phyloP scores from a whole-genome alignment of 2,113 vertebrate species.

The Macrotus californicus region DNA sequence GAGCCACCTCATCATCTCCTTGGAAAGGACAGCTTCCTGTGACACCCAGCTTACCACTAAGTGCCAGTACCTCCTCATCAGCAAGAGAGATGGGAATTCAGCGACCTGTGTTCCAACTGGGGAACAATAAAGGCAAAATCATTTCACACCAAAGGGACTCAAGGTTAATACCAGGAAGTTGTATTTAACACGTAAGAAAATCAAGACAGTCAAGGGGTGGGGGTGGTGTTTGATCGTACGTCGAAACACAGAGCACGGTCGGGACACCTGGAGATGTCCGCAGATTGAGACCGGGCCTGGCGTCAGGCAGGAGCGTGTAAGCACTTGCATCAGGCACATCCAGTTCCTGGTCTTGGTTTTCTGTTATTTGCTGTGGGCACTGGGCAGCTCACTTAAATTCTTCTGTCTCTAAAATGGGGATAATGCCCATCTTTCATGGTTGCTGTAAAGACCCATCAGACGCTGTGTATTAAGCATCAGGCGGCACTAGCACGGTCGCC shows the following conservation, averaged over 20 bases:
- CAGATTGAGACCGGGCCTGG: neutral
- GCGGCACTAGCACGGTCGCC: neutral
- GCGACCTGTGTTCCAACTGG: neutral
- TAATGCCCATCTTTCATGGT: neutral
- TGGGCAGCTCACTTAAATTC: neutral
- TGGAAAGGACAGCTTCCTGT: neutral
- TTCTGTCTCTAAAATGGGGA: neutral
- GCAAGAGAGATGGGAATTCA: neutral
- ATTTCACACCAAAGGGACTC: neutral
- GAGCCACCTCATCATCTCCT: neutral
- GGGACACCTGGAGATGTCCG: neutral
- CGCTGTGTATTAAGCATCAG: neutral
- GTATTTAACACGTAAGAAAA: neutral
- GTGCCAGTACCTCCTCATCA: neutral
- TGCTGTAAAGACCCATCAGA: neutral
- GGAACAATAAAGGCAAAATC: neutral
- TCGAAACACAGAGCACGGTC: neutral
- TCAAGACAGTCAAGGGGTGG: neutral
- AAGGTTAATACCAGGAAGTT: neutral
- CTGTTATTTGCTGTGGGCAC: neutral
- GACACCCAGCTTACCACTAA: neutral
- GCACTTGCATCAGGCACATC: neutral
- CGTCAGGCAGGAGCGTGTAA: accelerated
- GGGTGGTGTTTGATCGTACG: neutral
- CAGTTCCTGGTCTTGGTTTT: neutral